Evolutionary conservation across 1,140 invertebrate species (phyloP).

Genomic region (Phenacoccus solenopsis): DNA sequence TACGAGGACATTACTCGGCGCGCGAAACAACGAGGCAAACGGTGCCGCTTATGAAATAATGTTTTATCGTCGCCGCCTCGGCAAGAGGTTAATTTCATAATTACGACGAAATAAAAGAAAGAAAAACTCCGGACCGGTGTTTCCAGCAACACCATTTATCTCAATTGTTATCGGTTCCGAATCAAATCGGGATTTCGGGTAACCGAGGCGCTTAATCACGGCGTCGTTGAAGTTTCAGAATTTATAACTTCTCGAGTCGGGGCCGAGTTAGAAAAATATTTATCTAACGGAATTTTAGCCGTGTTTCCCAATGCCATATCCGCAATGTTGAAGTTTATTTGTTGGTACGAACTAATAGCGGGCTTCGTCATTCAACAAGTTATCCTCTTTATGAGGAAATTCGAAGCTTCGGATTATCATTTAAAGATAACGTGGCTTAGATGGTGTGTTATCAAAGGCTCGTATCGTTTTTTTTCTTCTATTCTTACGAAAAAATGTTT

Average conservation of each 20-base stretch:
- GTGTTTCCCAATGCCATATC: neutral
- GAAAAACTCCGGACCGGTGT: neutral
- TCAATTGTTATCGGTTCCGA: too few relatives aligned
- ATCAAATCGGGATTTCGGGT: neutral
- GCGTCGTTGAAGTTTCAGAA: neutral
- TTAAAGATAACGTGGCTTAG: too few relatives aligned
- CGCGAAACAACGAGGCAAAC: neutral
- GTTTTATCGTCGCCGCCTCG: neutral
- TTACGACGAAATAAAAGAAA: neutral
- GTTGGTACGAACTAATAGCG: neutral
- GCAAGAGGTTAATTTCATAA: neutral
- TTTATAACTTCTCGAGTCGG: neutral
- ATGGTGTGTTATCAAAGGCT: too few relatives aligned
- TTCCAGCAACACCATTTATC: neutral
- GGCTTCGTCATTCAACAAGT: neutral
- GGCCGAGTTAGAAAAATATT: neutral
- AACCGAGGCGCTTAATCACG: neutral
- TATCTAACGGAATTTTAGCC: neutral
- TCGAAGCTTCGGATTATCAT: neutral
- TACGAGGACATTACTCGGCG: neutral
- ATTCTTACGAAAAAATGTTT: too few relatives aligned
- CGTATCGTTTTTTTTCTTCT: too few relatives aligned
- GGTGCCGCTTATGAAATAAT: neutral
- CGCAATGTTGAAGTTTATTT: neutral
- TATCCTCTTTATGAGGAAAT: neutral